These are phyloP conservation scores for Triplophysa siluroides DNA, from an alignment of 2,113 vertebrate species.

Conservation along the genomic window DNA sequence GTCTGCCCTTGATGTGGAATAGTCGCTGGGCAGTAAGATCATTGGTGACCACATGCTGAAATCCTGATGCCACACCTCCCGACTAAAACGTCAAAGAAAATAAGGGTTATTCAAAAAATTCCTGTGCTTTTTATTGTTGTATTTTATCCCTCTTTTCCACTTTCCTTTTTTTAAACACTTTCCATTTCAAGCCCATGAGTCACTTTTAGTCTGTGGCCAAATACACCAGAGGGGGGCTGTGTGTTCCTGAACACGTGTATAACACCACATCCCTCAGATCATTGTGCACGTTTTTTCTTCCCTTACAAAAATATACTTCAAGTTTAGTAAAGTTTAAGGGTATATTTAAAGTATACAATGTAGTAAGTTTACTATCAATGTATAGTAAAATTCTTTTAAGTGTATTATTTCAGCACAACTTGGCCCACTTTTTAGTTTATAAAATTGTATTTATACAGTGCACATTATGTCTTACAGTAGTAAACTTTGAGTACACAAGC, in stretches of 20 bases:
- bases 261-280: neutral
- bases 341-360: no score
- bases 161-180: neutral
- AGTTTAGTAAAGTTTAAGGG: no score
- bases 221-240: neutral
- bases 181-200: slow-evolving; percentile 19
- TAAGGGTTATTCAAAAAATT: neutral
- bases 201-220: slow-evolving; percentile 21
- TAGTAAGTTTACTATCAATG: no score
- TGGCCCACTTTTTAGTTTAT: no score
- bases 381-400: no score
- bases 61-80: slow-evolving; percentile 88
- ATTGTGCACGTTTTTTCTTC: neutral
- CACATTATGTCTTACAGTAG: no score
- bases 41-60: slow-evolving; percentile 89
- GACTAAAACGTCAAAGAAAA: slow-evolving; percentile 68
- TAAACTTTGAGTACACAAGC: no score
- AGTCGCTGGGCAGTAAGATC: slow-evolving; percentile 81
- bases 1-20: slow-evolving; percentile 88
- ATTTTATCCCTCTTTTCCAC: neutral
- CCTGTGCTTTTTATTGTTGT: neutral
- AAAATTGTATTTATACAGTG: no score
- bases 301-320: no score
- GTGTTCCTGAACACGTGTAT: neutral
- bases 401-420: no score